A percentile compares a stretch with the other conserved stretches of the same genome.
Conservation (phyloP, 2,797 vertebrate species). For the Linurgus olivaceus region DNA sequence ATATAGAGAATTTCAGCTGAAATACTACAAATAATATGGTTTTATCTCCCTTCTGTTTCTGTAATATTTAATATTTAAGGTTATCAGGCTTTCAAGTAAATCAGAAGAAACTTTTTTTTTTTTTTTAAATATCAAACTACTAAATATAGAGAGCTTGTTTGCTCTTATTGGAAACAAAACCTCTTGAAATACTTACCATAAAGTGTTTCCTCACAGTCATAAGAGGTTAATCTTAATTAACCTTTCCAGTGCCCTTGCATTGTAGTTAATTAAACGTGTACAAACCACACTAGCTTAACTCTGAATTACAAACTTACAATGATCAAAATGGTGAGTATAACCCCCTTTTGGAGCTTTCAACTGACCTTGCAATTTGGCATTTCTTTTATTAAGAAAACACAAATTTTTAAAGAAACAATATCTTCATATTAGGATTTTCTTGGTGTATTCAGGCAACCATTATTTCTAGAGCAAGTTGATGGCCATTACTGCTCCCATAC, state of each 20-base stretch:
- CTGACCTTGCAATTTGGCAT: background rate
- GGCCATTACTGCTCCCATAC: background rate
- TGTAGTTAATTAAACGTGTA: conserved; percentile 51
- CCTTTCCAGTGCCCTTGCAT: conserved; percentile 25
- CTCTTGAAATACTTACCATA: conserved; percentile 19
- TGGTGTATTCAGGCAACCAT: background rate
- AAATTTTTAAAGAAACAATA: background rate
- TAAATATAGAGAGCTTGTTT: background rate
- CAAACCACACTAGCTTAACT: background rate
- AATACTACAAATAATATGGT: background rate
- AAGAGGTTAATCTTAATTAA: conserved; percentile 57
- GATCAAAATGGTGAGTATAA: conserved; percentile 12
- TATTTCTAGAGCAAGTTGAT: background rate
- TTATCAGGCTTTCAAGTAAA: background rate
- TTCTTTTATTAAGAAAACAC: background rate
- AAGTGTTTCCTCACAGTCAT: background rate
- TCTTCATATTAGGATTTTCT: background rate
- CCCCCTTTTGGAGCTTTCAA: background rate
- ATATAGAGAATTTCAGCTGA: background rate
- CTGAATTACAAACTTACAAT: background rate
- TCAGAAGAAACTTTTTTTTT: background rate
- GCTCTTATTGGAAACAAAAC: background rate
- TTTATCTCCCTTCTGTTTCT: background rate
- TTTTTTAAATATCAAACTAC: background rate
- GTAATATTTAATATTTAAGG: background rate